Percentiles rank a stretch among this genome's conserved stretches.
Evolutionary conservation across 2,888 invertebrate species (phyloP).

Genomic region (Aleiodes alternator): DNA sequence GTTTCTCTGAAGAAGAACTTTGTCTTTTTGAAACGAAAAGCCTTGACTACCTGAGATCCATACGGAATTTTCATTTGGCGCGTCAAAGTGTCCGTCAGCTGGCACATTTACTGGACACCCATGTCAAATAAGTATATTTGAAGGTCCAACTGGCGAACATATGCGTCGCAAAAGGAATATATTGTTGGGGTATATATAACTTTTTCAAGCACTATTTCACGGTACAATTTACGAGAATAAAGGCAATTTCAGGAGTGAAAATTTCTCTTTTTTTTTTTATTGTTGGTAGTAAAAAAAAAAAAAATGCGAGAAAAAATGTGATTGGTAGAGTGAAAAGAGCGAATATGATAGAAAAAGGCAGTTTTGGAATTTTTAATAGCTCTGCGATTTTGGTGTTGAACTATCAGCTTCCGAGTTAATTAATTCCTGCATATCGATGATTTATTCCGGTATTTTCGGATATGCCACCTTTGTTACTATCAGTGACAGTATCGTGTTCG

Average conservation of each 20-base stretch:
- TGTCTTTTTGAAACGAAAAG: neutral
- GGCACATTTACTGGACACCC: conserved; percentile 7
- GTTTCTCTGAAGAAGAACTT: neutral
- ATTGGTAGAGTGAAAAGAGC: too few species aligned
- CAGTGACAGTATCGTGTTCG: too few species aligned
- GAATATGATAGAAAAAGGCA: too few species aligned
- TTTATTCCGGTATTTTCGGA: too few species aligned
- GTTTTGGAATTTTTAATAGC: too few species aligned
- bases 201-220: conserved; percentile 7
- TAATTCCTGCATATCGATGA: too few species aligned
- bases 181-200: neutral
- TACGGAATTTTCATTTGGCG: neutral
- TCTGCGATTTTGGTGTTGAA: too few species aligned
- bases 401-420: too few species aligned
- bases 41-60: conserved; percentile 1
- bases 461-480: too few species aligned
- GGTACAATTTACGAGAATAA: conserved; percentile 15
- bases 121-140: neutral
- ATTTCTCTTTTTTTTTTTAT: too few species aligned
- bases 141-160: conserved; percentile 22
- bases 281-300: too few species aligned
- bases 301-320: too few species aligned
- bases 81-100: conserved; percentile 14
- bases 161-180: conserved; percentile 6
- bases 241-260: neutral